Base-by-base conservation (phyloP, 2,797 vertebrate species). In the Protonibea diacanthus region DNA sequence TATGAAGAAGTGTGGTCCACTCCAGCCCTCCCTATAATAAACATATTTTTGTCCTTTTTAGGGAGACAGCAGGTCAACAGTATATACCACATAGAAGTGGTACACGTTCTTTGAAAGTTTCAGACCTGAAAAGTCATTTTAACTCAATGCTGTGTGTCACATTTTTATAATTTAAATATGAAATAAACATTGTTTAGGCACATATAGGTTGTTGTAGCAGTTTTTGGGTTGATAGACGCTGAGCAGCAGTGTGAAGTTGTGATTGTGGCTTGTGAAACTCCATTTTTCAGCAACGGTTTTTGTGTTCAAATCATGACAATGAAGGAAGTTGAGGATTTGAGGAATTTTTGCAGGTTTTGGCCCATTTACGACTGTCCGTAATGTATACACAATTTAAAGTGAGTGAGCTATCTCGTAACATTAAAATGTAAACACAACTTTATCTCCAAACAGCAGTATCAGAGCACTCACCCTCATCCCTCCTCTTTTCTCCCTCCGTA, bases 401-500 rank as follows among this genome's bases (percentile, higher is more conserved):
- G 0, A 42, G 13, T 3, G 4, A 20, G 9, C 20, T 27, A 18
- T 29, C 27, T 49, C 9, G 11, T 20, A 45, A 21, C 23, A 17
- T 49, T n/a, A 20, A 51, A 44, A n/a, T 13, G 10, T 29, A 40
- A 56, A 17, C 27, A 65, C 25, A 45, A 33, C 23, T 44, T 44
- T 3, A 12, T n/a, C 11, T 8, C 8, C 29, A 18, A 23, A n/a
- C 13, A 40, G 27, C 8, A 21, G 14, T 6, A 15, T 53, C 1
- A 61, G 15, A 56, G 51, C 29, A 70, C 89, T 92, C 72, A 94
- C 93, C 88, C 91, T 92, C 53, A 85, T 49, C 8, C 88, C 90
- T 38, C 91, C 91, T 86, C 93, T 86, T 73, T 91, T 94, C 0
- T 94, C 93, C 64, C 91, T 76, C 4, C 94, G 92, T 7, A 87